Conservation (phyloP, 1,140 invertebrate genomes). For the Nautilus pompilius region DNA sequence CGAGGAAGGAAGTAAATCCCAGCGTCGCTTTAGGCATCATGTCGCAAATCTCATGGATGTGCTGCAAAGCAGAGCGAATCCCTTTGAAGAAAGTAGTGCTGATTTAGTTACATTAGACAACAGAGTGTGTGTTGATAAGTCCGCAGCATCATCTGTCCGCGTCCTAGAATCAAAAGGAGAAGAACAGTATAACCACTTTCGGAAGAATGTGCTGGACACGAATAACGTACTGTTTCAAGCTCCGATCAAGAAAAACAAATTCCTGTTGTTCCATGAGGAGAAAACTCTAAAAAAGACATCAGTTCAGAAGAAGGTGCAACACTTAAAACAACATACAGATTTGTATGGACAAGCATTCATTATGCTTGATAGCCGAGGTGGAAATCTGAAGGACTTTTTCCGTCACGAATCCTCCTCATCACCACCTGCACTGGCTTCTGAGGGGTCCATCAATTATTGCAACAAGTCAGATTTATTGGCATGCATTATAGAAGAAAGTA, state of each 20-base stretch:
- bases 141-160: neutral
- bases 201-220: neutral
- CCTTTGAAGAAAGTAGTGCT: neutral
- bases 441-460: neutral
- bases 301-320: neutral
- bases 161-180: neutral
- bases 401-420: no score
- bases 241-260: conserved; percentile 1
- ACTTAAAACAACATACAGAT: no score
- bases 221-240: no score
- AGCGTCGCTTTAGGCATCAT: no score
- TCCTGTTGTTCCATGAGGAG: neutral
- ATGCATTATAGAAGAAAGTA: neutral
- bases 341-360: no score
- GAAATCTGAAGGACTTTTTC: no score
- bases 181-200: neutral
- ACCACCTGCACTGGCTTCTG: no score
- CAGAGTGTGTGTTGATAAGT: neutral
- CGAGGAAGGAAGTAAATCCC: neutral
- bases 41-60: neutral
- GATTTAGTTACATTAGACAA: neutral
- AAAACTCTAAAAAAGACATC: neutral
- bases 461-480: neutral
- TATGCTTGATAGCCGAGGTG: no score
- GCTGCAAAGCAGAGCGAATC: neutral